A percentile compares a stretch with the other conserved stretches of the same genome.
Evolutionary conservation across 2,888 invertebrate species (phyloP).

Genomic region (Urechis unicinctus): DNA sequence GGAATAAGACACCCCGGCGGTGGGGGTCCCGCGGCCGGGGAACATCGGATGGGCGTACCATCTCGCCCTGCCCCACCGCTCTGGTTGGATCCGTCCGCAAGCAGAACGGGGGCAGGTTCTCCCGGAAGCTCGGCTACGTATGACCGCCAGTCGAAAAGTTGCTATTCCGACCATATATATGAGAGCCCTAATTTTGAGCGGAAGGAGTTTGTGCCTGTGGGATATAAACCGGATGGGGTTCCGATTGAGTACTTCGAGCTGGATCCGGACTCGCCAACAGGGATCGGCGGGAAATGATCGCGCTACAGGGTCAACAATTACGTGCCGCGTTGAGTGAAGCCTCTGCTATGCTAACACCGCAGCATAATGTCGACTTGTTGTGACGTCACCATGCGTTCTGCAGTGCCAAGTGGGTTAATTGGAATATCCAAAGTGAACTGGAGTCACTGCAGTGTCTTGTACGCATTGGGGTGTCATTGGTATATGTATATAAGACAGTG

Average conservation of each 20-base stretch:
- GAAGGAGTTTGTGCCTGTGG: slow-evolving; percentile 5
- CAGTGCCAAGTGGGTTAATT: too few relatives aligned
- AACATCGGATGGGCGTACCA: background rate
- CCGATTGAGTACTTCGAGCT: slow-evolving; percentile 14
- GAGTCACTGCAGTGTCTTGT: too few relatives aligned
- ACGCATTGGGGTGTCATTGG: too few relatives aligned
- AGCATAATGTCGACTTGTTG: too few relatives aligned
- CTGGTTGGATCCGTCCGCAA: background rate
- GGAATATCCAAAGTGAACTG: too few relatives aligned
- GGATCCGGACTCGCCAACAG: slow-evolving; percentile 10
- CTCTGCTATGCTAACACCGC: too few relatives aligned
- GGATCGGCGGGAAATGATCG: too few relatives aligned
- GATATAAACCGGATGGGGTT: background rate
- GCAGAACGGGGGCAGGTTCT: background rate
- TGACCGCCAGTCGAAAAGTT: background rate
- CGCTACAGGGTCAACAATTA: too few relatives aligned
- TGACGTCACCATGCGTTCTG: too few relatives aligned
- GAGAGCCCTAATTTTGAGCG: slow-evolving; percentile 25
- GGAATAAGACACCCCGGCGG: too few relatives aligned
- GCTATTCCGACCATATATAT: slow-evolving; percentile 20
- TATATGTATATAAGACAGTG: too few relatives aligned
- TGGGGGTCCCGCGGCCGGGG: background rate
- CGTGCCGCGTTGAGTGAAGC: too few relatives aligned
- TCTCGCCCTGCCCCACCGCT: background rate
- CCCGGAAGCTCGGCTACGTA: background rate